Evolutionary conservation across 2,888 invertebrate genomes (phyloP).

Genomic region (Oithona nana): DNA sequence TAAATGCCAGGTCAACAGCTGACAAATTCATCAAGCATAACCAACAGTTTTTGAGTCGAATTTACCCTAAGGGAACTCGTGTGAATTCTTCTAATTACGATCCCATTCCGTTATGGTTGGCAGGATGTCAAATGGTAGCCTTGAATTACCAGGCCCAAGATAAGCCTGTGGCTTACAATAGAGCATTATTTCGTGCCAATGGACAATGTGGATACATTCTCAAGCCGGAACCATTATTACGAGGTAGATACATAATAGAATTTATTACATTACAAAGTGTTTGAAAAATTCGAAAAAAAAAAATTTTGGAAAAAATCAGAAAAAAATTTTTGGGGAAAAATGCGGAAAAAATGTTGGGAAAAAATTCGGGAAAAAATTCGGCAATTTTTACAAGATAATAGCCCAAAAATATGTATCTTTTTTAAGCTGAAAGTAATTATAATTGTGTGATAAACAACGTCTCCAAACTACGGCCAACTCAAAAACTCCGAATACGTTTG

Average conservation of each 20-base stretch:
- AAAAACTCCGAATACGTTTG: conserved; percentile 26
- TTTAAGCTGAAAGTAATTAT: not conserved
- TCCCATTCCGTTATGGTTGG: conserved; percentile 36
- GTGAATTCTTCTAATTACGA: conserved; percentile 39
- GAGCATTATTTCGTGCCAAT: conserved; percentile 36
- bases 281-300: no score
- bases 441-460: not conserved
- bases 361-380: no score
- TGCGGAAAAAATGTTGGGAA: no score
- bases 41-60: conserved; percentile 29
- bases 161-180: conserved; percentile 33
- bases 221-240: conserved; percentile 29
- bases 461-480: not conserved
- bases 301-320: no score
- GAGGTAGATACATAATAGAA: no score
- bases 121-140: conserved; percentile 39
- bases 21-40: conserved; percentile 30
- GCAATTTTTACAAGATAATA: no score
- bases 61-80: conserved; percentile 36
- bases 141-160: conserved; percentile 39
- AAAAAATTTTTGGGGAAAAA: no score
- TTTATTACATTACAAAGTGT: no score
- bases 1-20: conserved; percentile 19
- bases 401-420: no score
- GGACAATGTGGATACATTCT: conserved; percentile 39